Conservation (phyloP, 2,113 vertebrate genomes). For the Myotis davidii region DNA sequence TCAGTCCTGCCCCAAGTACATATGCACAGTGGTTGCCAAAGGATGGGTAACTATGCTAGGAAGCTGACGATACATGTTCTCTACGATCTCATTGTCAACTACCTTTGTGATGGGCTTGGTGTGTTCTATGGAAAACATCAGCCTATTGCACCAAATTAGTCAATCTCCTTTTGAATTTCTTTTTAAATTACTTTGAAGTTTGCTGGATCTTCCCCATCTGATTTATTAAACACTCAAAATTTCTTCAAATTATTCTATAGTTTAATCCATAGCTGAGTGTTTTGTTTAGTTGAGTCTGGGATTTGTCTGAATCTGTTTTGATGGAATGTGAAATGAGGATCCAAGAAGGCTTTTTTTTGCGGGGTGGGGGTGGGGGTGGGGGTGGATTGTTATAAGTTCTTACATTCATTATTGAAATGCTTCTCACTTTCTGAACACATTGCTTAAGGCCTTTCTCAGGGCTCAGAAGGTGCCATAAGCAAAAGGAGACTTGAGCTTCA, state of each 20-base stretch:
- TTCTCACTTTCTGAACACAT: not conserved
- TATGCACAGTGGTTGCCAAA: not conserved
- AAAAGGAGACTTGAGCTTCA: not conserved
- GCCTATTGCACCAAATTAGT: too few relatives aligned
- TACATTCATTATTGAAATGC: not conserved
- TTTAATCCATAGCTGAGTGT: not conserved
- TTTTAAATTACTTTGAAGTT: not conserved
- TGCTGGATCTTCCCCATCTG: not conserved
- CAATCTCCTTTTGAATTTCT: not conserved
- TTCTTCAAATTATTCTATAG: not conserved
- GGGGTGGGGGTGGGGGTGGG: fast-evolving
- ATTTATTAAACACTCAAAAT: not conserved
- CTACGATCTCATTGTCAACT: too few relatives aligned
- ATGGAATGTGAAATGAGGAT: not conserved
- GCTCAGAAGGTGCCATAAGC: not conserved
- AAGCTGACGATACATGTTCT: not conserved
- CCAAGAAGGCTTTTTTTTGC: not conserved
- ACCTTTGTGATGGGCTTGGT: not conserved
- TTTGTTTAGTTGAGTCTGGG: not conserved
- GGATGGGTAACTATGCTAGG: not conserved
- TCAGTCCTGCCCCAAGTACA: not conserved
- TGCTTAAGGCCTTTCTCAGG: too few relatives aligned
- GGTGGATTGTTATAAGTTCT: not conserved
- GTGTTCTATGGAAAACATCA: not conserved
- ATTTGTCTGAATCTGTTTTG: not conserved